phyloP scores from a whole-genome alignment of 2,888 invertebrate species.

The Chesias legatella region DNA sequence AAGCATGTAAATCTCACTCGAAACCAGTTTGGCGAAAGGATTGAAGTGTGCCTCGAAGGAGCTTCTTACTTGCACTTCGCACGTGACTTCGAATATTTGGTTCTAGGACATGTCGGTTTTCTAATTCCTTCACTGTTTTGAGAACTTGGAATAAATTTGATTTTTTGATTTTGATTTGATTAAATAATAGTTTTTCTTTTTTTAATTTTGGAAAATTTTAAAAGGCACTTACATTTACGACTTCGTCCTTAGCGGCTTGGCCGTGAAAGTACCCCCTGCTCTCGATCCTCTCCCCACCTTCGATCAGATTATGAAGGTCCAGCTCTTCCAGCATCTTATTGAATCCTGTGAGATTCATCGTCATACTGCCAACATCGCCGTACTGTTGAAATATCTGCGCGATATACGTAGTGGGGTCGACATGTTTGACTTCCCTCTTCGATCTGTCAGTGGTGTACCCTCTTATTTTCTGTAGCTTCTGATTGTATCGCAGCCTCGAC shows the following conservation, averaged over 20 bases:
- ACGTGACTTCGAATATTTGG: too few relatives aligned
- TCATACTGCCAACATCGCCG: slow-evolving; percentile 81
- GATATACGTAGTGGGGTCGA: slow-evolving; percentile 81
- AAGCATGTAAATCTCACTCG: too few relatives aligned
- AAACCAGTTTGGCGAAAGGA: too few relatives aligned
- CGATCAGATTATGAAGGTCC: slow-evolving; percentile 76
- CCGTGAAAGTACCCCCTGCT: slow-evolving; percentile 49
- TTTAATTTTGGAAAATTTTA: not conserved
- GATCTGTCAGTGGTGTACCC: slow-evolving; percentile 38
- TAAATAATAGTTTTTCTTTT: too few relatives aligned
- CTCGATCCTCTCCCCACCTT: slow-evolving; percentile 55
- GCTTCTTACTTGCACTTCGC: too few relatives aligned
- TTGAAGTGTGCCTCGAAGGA: too few relatives aligned
- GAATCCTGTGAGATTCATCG: slow-evolving; percentile 74
- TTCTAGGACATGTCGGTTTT: too few relatives aligned
- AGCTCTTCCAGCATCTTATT: slow-evolving; percentile 80
- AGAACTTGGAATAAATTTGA: too few relatives aligned
- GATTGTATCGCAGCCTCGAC: slow-evolving; percentile 44
- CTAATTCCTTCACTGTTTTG: too few relatives aligned
- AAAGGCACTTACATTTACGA: slow-evolving; percentile 67
- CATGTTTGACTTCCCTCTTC: slow-evolving; percentile 50
- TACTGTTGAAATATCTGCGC: slow-evolving; percentile 80
- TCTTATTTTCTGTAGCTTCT: slow-evolving; percentile 51
- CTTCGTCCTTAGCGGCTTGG: slow-evolving; percentile 44
- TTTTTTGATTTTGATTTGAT: too few relatives aligned